A percentile compares a stretch with the other conserved stretches of the same genome.
Conservation (phyloP, 2,113 vertebrate genomes). For the Rutilus rutilus region DNA sequence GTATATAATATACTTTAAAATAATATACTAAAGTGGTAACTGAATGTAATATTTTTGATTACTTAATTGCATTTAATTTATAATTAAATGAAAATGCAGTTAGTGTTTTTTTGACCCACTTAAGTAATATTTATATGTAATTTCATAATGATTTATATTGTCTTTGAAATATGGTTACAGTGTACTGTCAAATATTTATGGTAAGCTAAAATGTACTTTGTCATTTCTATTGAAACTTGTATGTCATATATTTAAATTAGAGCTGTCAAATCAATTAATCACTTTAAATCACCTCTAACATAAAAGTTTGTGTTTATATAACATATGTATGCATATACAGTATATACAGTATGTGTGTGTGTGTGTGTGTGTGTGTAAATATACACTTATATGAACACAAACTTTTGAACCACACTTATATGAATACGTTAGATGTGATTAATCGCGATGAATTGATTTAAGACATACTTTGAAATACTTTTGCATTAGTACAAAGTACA, state of each 20-base stretch:
- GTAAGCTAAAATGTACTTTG: background rate
- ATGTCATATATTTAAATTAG: background rate
- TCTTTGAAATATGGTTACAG: background rate
- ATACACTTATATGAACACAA: too few species aligned
- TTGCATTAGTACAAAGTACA: too few species aligned
- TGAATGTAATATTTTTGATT: background rate
- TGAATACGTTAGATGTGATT: too few species aligned
- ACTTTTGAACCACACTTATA: too few species aligned
- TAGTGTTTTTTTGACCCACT: background rate
- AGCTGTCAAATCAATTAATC: too few species aligned
- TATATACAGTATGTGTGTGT: too few species aligned
- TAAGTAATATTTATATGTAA: background rate
- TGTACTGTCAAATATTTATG: background rate
- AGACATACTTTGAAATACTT: too few species aligned
- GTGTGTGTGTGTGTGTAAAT: rapidly evolving
- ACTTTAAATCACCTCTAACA: too few species aligned
- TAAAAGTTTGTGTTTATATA: too few species aligned
- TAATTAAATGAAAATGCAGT: background rate
- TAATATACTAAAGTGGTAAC: background rate
- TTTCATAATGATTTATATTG: background rate
- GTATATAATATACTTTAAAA: background rate
- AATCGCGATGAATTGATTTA: too few species aligned
- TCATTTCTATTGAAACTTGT: background rate
- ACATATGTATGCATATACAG: too few species aligned
- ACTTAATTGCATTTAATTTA: background rate